These are phyloP conservation scores for Volucella inanis DNA, from an alignment of 2,888 invertebrate species.

Conservation along the genomic window DNA sequence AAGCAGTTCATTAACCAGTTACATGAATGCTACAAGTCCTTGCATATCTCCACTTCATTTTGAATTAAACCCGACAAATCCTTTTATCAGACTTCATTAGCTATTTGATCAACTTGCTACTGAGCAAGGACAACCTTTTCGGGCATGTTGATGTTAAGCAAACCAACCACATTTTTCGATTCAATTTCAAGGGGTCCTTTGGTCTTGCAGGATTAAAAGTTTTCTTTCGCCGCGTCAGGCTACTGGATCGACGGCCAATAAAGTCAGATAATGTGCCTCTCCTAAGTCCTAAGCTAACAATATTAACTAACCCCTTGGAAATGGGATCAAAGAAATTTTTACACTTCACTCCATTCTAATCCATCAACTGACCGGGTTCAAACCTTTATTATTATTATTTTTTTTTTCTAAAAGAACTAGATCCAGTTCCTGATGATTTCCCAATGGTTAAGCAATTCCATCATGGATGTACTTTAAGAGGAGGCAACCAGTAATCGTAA, in stretches of 20 bases:
- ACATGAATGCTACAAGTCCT: too few species aligned
- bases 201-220: background rate
- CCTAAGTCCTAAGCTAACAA: background rate
- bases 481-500: constrained; percentile 6
- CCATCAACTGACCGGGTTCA: constrained; percentile 6
- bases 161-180: constrained; percentile 21
- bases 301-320: background rate
- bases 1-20: too few species aligned
- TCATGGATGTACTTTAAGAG: constrained; percentile 5
- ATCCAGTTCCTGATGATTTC: background rate
- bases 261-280: constrained; percentile 1
- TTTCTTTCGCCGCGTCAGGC: background rate
- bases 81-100: constrained; percentile 49
- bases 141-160: constrained; percentile 17
- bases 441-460: constrained; percentile 27
- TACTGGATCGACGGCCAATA: constrained; percentile 9
- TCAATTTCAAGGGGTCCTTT: constrained; percentile 5
- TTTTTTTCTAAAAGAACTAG: too few species aligned
- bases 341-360: constrained; percentile 9
- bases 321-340: constrained; percentile 32
- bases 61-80: too few species aligned
- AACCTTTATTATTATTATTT: constrained; percentile 20
- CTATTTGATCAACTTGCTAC: constrained; percentile 31
- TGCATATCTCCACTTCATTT: too few species aligned
- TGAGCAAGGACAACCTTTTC: constrained; percentile 32